phyloP scores from a whole-genome alignment of 2,888 invertebrate genomes.

The Ophioninae sp. region DNA sequence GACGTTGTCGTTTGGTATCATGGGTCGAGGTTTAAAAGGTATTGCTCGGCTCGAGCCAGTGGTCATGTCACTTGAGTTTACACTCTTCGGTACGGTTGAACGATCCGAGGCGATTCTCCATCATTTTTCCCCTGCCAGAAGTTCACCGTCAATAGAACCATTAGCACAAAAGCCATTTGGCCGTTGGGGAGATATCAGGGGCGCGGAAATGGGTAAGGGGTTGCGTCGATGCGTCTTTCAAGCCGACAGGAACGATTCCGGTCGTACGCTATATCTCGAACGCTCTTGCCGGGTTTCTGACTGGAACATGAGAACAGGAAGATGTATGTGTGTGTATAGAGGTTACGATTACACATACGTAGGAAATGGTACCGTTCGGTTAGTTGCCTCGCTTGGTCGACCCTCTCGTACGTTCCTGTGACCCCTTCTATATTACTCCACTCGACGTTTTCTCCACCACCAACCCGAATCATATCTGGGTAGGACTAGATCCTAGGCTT shows the following conservation, averaged over 20 bases:
- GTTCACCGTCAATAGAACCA: conserved; percentile 64
- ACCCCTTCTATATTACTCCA: conserved; percentile 50
- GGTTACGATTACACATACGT: conserved; percentile 4
- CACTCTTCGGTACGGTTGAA: conserved; percentile 12
- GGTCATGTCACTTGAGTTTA: conserved; percentile 32
- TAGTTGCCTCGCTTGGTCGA: conserved; percentile 51
- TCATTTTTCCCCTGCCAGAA: conserved; percentile 37
- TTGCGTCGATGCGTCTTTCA: conserved; percentile 64
- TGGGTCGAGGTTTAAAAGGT: conserved; percentile 8
- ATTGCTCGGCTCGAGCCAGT: conserved; percentile 18
- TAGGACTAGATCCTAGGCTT: conserved; percentile 21
- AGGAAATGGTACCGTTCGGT: conserved; percentile 37
- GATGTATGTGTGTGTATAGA: conserved; percentile 1
- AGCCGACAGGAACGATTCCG: conserved; percentile 68
- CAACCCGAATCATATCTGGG: conserved; percentile 22
- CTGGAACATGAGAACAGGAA: conserved; percentile 36
- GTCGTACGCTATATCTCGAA: conserved; percentile 59
- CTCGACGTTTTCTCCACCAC: conserved; percentile 35
- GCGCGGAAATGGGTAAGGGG: conserved; percentile 20
- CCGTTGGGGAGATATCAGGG: conserved; percentile 60
- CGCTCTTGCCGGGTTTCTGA: conserved; percentile 32
- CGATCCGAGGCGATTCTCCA: conserved; percentile 23
- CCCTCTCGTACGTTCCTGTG: conserved; percentile 49
- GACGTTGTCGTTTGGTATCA: conserved; percentile 3
- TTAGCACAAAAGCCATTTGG: conserved; percentile 65